These are phyloP conservation scores for Vidua chalybeata DNA, from an alignment of 2,113 vertebrate genomes.

Conservation along the genomic window DNA sequence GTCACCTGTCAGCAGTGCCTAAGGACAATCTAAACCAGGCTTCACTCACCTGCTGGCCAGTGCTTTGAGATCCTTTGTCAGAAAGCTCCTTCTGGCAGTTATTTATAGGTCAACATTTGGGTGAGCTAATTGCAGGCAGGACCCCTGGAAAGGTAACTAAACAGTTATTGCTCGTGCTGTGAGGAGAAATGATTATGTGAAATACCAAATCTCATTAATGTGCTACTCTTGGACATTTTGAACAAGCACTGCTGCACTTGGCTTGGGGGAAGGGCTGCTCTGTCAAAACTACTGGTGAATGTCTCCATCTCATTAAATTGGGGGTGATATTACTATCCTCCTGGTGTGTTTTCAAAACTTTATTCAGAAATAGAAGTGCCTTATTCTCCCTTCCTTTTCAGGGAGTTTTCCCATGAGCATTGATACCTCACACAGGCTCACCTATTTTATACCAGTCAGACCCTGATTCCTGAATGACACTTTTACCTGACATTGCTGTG, in stretches of 20 bases:
- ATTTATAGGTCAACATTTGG: background rate
- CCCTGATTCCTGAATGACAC: background rate
- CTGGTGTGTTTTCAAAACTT: background rate
- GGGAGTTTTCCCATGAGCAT: background rate
- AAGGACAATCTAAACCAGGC: background rate
- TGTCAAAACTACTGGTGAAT: background rate
- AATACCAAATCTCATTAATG: background rate
- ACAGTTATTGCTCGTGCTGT: background rate
- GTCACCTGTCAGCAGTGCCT: background rate
- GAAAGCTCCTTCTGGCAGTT: background rate
- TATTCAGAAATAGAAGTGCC: background rate
- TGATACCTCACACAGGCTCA: background rate
- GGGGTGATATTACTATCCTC: background rate
- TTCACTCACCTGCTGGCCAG: background rate
- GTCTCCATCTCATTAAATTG: background rate
- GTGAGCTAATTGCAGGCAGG: background rate
- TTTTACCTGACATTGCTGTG: background rate
- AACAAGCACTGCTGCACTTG: accelerated
- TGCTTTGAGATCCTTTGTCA: background rate
- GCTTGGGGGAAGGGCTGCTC: background rate
- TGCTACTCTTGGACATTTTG: background rate
- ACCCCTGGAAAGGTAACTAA: background rate
- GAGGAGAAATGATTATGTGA: background rate
- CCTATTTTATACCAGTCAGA: background rate
- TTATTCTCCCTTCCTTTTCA: background rate